phyloP scores from a whole-genome alignment of 2,113 vertebrate species.

The Cyprinodon brontotheroides region DNA sequence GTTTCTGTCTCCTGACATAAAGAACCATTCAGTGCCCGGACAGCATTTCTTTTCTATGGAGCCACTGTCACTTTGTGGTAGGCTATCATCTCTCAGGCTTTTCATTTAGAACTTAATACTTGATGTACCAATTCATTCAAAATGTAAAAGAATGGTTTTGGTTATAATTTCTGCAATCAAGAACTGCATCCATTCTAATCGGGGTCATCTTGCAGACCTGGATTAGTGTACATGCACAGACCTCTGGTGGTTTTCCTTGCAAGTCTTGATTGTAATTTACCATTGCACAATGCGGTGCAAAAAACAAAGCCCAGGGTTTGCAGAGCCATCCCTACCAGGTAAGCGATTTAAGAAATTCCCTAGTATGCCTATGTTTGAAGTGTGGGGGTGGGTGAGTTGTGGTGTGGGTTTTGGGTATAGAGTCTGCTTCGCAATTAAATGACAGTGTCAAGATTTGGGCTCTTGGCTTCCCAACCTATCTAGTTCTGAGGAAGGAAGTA shows the following conservation, averaged over 20 bases:
- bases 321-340: slow-evolving; percentile 87
- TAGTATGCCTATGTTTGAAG: no score
- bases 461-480: neutral
- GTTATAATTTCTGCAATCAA: neutral
- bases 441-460: neutral
- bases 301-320: slow-evolving; percentile 85
- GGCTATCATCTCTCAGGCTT: neutral
- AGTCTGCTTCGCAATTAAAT: neutral
- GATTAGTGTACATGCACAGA: slow-evolving; percentile 90
- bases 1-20: slow-evolving; percentile 89
- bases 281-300: slow-evolving; percentile 88
- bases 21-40: slow-evolving; percentile 83
- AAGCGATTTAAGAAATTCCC: neutral
- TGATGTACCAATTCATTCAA: no score
- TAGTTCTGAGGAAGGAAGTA: neutral
- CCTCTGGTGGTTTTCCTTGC: slow-evolving; percentile 87
- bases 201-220: slow-evolving; percentile 78
- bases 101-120: neutral
- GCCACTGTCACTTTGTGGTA: slow-evolving; percentile 91
- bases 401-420: no score
- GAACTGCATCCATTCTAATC: neutral
- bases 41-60: slow-evolving; percentile 81
- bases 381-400: no score
- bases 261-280: no score
- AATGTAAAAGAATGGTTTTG: neutral